Percentiles rank a stretch among this genome's conserved stretches.
Conservation (phyloP, 2,888 invertebrate species). For the Bugula neritina region DNA sequence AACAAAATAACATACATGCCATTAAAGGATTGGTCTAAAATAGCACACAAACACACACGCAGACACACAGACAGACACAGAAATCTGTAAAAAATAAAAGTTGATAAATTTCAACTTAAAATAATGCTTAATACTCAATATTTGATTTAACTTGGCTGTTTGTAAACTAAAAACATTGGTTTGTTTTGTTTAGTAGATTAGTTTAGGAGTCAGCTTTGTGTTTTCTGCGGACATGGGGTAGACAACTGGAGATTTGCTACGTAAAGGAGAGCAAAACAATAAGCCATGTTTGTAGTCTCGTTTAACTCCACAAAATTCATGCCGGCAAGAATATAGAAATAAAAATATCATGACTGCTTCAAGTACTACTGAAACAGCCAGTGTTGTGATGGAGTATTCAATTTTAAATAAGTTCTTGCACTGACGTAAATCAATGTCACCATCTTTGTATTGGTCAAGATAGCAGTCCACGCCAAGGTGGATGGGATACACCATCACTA, state of each 20-base stretch:
- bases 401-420: conserved; percentile 11
- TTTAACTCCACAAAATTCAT: conserved; percentile 23
- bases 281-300: background rate
- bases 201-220: background rate
- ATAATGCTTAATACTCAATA: no score
- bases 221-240: background rate
- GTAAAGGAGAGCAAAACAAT: background rate
- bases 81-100: no score
- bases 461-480: background rate
- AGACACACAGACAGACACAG: no score
- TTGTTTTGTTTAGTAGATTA: background rate
- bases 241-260: background rate
- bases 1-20: no score
- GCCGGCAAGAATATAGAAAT: background rate
- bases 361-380: background rate
- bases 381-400: conserved; percentile 1
- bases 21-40: no score
- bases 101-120: no score
- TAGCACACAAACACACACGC: no score
- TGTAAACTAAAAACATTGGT: no score
- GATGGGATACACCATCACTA: background rate
- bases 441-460: background rate
- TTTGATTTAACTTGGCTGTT: no score
- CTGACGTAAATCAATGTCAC: background rate
- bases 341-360: background rate